These are phyloP conservation scores for Notothenia coriiceps DNA, from an alignment of 2,113 vertebrate species.

Conservation along the genomic window DNA sequence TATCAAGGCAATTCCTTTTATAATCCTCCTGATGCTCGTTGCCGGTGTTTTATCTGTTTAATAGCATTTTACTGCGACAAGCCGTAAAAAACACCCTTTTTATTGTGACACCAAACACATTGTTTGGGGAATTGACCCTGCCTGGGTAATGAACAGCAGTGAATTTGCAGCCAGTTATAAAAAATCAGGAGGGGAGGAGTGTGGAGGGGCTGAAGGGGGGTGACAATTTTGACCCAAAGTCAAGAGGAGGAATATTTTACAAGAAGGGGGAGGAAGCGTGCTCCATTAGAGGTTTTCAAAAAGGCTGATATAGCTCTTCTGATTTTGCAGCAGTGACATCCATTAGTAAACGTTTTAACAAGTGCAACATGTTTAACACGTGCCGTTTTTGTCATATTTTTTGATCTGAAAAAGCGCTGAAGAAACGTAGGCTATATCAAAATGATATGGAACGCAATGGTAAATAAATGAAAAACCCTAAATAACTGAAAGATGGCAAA, in stretches of 20 bases:
- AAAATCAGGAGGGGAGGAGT: slow-evolving; percentile 2
- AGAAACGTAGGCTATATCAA: background rate
- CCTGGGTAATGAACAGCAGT: slow-evolving; percentile 82
- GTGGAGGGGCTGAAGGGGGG: background rate
- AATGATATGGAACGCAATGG: background rate
- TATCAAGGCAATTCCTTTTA: slow-evolving; percentile 84
- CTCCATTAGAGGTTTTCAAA: slow-evolving; percentile 38
- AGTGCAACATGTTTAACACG: background rate
- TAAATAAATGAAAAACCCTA: background rate
- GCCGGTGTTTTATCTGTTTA: slow-evolving; percentile 81
- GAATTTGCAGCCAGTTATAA: slow-evolving; percentile 70
- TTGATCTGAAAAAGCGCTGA: background rate
- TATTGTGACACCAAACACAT: slow-evolving; percentile 83
- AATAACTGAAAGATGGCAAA: background rate
- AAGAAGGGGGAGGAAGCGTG: slow-evolving; percentile 6
- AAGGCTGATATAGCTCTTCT: slow-evolving; percentile 17
- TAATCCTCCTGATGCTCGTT: slow-evolving; percentile 81
- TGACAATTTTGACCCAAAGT: slow-evolving; percentile 43
- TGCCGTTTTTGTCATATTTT: background rate
- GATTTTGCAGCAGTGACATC: slow-evolving; percentile 4
- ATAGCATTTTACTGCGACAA: slow-evolving; percentile 79
- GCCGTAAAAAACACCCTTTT: slow-evolving; percentile 79
- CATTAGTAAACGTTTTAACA: background rate
- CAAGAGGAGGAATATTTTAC: slow-evolving; percentile 63
- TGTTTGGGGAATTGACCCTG: slow-evolving; percentile 82